These are phyloP conservation scores for Castor canadensis DNA, from an alignment of 2,113 vertebrate species.

Conservation along the genomic window DNA sequence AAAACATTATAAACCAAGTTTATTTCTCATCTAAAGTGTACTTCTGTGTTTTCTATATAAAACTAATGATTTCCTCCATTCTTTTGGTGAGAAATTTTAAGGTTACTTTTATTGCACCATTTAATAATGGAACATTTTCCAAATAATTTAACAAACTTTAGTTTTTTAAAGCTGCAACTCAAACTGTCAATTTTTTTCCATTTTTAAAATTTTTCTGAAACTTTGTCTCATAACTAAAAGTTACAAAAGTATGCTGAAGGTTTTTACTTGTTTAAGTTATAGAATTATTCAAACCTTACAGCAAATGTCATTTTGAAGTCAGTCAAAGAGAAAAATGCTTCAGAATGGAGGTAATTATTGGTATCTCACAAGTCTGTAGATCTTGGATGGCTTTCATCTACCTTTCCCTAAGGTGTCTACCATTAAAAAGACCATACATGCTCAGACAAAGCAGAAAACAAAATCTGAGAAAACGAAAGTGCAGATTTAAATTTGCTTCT, in stretches of 20 bases:
- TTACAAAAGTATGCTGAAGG: not conserved
- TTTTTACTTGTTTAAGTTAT: not conserved
- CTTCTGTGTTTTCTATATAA: not conserved
- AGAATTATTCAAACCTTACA: not conserved
- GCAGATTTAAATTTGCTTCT: constrained; percentile 5
- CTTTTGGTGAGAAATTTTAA: constrained; percentile 8
- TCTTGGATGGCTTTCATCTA: not conserved
- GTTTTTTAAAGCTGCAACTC: not conserved
- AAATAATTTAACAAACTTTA: not conserved
- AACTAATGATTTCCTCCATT: not conserved
- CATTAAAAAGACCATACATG: not conserved
- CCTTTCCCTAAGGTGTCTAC: not conserved
- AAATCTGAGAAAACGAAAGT: constrained; percentile 34
- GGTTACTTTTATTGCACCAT: not conserved
- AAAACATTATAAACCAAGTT: not conserved
- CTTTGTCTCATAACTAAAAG: not conserved
- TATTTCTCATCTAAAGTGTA: not conserved
- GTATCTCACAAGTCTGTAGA: not conserved
- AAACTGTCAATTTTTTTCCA: not conserved
- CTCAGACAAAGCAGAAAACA: constrained; percentile 17
- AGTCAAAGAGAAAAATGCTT: not conserved
- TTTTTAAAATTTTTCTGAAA: not conserved
- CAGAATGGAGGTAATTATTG: not conserved
- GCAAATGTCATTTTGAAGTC: not conserved
- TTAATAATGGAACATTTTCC: constrained; percentile 47